phyloP scores from a whole-genome alignment of 1,140 invertebrate genomes.

The Mycetomoellerius zeteki region DNA sequence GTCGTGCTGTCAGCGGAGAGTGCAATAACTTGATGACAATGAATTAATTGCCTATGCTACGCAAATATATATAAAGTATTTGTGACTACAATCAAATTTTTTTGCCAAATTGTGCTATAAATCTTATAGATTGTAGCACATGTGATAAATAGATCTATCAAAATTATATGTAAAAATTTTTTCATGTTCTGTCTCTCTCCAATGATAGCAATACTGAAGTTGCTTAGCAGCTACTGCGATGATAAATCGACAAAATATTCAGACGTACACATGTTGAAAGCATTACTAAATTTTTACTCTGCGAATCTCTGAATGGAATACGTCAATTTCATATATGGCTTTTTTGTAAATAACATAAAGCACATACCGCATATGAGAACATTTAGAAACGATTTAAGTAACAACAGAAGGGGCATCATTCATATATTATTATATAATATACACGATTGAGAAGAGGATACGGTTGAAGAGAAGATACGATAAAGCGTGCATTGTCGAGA shows the following conservation, averaged over 20 bases:
- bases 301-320: not conserved
- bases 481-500: conserved; percentile 12
- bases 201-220: not conserved
- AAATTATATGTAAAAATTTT: not conserved
- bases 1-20: not conserved
- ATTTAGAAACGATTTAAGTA: not conserved
- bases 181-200: not conserved
- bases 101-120: not conserved
- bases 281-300: conserved; percentile 8
- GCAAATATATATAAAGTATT: not conserved
- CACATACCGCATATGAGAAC: not conserved
- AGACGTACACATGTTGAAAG: not conserved
- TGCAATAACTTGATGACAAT: conserved; percentile 1
- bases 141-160: not conserved
- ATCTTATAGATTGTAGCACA: too few relatives aligned
- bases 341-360: conserved; percentile 52
- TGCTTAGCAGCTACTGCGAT: not conserved
- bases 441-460: not conserved
- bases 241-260: not conserved
- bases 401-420: not conserved
- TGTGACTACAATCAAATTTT: not conserved
- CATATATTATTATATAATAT: not conserved
- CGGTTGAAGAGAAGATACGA: not conserved
- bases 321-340: conserved; percentile 14
- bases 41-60: not conserved